A percentile compares a stretch with the other conserved stretches of the same genome.
These are phyloP conservation scores for Progne subis DNA, from an alignment of 2,113 vertebrate genomes.

Conservation along the genomic window DNA sequence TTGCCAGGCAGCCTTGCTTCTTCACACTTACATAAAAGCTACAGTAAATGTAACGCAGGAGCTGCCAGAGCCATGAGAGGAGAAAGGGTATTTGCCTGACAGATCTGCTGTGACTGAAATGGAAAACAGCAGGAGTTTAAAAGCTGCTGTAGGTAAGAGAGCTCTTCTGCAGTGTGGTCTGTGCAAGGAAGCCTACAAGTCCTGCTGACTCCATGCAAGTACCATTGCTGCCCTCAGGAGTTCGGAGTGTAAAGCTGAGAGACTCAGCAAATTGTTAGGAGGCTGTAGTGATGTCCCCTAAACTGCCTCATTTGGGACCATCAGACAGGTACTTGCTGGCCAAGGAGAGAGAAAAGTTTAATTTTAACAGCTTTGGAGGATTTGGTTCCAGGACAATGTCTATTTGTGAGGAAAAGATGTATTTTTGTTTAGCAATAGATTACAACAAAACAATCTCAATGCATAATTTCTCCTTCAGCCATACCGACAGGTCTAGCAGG, in stretches of 20 bases:
- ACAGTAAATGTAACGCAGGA: neutral
- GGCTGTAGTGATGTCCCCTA: neutral
- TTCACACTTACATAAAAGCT: neutral
- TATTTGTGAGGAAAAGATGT: neutral
- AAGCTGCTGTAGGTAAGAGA: neutral
- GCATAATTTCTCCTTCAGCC: neutral
- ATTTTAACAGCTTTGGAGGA: neutral
- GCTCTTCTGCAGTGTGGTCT: accelerated
- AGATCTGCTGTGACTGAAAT: neutral
- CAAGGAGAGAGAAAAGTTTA: neutral
- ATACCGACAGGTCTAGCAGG: neutral
- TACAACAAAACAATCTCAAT: neutral
- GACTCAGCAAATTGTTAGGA: neutral
- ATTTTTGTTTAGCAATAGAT: neutral
- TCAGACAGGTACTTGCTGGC: neutral
- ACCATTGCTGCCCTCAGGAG: neutral
- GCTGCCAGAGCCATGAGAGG: neutral
- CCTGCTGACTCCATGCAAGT: neutral
- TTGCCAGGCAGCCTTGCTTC: neutral
- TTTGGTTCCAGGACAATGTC: neutral
- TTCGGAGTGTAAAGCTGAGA: neutral
- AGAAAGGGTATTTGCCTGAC: neutral
- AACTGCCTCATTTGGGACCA: neutral
- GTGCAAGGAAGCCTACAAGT: neutral
- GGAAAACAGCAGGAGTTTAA: neutral